Base-by-base conservation (phyloP, 2,113 vertebrate genomes). In the Eclectus roratus region DNA sequence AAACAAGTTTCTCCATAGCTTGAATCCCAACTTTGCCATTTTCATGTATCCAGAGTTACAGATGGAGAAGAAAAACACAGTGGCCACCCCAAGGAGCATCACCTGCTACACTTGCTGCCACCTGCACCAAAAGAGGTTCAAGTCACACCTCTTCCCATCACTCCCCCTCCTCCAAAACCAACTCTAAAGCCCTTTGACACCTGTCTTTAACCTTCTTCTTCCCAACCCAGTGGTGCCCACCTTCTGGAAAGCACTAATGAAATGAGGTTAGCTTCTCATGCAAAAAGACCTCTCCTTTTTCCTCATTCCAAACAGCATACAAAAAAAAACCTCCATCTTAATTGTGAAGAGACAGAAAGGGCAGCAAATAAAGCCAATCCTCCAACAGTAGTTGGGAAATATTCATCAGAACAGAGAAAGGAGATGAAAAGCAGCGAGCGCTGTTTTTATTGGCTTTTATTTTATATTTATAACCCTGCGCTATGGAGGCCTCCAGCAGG, bases 401-500 rank as follows among this genome's bases (percentile, higher is more conserved):
- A 83, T 68, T 69, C 89, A 86, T 37, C 56, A 37, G 85, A 92
- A 89, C 6, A 8, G 71, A 16, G 4, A 79, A 47, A 72, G 53
- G 58, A 66, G 91, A 93, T 35, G 55, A 83, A 91, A 96, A 96
- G 63, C 64, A 91, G 85, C 3, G 6, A 96, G n/a, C 9, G 5
- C 24, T 8, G 85, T 86, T 97, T 97, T 90, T 10, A n/a, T n/a
- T 58, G 33, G 56, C 56, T 58, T 58, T 58, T 53, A 53, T 53
- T 53, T 53, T 91, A 64, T 93, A 95, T 96, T 85, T 95, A 91
- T 94, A 94, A 85, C 53, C 85, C 44, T 17, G 1, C 2, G 33
- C 89, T 55, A 80, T 19, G 6, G 77, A 96, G 77, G 91, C 85
- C 89, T 94, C 93, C 89, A 92, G 91, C 84, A 89, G 95, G 95